Base-by-base conservation (phyloP, 2,797 vertebrate genomes). In the Lutjanus campechanus region DNA sequence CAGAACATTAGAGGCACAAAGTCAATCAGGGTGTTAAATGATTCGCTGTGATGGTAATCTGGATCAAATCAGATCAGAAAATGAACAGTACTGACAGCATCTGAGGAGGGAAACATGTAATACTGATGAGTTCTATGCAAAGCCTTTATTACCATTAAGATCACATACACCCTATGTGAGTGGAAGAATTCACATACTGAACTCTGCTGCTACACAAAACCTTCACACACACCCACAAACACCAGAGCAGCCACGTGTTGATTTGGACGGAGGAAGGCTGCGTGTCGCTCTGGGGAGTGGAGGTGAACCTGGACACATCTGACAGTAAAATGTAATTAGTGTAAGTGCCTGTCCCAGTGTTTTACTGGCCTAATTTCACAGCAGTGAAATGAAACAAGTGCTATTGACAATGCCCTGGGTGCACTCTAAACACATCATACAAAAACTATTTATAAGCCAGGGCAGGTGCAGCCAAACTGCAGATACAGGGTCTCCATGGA, bases 251-350 rank as follows among this genome's bases (percentile, higher is more conserved):
- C 51, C 44, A 73, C 12, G 11, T 56, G 65, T 63, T 84, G 60
- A 41, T 76, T 55, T 58, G 69, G 56, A 79, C 53, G 76, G 60
- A 78, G 54, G 65, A 84, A 73, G 81, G 85, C 76, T 79, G 75
- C 67, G 10, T 73, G 76, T 80, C 0, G 60, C 79, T 89, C 64
- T 16, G 64, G 71, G 80, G 76, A 76, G 41, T 2, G 19, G 69
- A 88, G 73, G 82, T 84, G 74, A 83, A 83, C 64, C 73, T 51
- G 73, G 73, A 77, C 74, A 80, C 56, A 85, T 88, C 80, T 83
- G 86, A 89, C 82, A 73, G 85, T 84, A 79, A 85, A 91, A 92
- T 89, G 83, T 81, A 89, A 93, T 94, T 91, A 93, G 91, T 17
- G 19, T 83, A 88, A 93, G 90, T 91, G 89, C 77, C 80, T 43